These are phyloP conservation scores for Nesidiocoris tenuis DNA, from an alignment of 2,888 invertebrate species.

Conservation along the genomic window DNA sequence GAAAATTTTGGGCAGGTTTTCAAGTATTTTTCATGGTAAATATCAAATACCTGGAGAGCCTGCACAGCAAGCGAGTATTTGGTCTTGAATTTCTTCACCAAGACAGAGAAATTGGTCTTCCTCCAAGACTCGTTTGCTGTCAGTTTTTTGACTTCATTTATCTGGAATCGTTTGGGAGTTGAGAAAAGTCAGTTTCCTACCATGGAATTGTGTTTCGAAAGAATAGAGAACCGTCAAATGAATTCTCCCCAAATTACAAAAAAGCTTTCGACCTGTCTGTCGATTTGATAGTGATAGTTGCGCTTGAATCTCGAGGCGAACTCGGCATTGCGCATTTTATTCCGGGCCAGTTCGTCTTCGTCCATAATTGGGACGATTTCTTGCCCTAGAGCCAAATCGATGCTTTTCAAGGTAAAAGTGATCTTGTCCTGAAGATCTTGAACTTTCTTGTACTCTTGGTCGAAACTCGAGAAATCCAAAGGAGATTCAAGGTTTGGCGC, in stretches of 20 bases:
- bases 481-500: background rate
- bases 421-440: conserved; percentile 35
- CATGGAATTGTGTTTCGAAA: background rate
- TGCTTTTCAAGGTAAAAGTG: conserved; percentile 18
- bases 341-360: conserved; percentile 29
- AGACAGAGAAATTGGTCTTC: conserved; percentile 10
- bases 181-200: no score
- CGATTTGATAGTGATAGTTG: conserved; percentile 39
- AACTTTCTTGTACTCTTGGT: conserved; percentile 29
- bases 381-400: conserved; percentile 9
- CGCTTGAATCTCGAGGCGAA: conserved; percentile 38
- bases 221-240: no score
- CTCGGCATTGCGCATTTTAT: conserved; percentile 26
- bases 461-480: conserved; percentile 27
- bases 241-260: no score
- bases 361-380: conserved; percentile 1
- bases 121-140: conserved; percentile 19
- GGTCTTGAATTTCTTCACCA: conserved; percentile 31
- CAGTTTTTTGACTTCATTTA: conserved; percentile 40
- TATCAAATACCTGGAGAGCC: conserved; percentile 39
- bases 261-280: conserved; percentile 20
- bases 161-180: conserved; percentile 16
- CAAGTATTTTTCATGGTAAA: no score
- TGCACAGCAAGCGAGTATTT: conserved; percentile 29
- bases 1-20: no score